These are phyloP conservation scores for Parthenolecanium corni DNA, from an alignment of 2,888 invertebrate species.

Conservation along the genomic window DNA sequence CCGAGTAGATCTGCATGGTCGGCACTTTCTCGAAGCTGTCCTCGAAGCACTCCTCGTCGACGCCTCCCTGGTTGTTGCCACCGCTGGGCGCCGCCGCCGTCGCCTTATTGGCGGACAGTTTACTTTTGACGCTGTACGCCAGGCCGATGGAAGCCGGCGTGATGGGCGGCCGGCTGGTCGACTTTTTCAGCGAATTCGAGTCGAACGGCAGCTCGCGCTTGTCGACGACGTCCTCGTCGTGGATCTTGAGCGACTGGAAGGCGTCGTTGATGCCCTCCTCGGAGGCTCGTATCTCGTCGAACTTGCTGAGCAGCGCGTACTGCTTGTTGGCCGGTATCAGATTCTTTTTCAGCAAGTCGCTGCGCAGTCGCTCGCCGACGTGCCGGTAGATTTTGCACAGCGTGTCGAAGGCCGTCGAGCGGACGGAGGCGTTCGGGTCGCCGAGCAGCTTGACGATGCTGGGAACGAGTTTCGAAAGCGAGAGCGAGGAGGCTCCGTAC, in stretches of 20 bases:
- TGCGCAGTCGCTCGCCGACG: slow-evolving; percentile 75
- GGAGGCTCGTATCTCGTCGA: slow-evolving; percentile 65
- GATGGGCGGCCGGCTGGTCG: slow-evolving; percentile 8
- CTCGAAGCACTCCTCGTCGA: slow-evolving; percentile 79
- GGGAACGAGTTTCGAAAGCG: slow-evolving; percentile 69
- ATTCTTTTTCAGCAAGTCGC: slow-evolving; percentile 70
- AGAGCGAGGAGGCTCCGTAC: slow-evolving; percentile 73
- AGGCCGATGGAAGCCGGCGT: slow-evolving; percentile 3
- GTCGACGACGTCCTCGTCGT: slow-evolving; percentile 11
- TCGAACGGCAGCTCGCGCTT: neutral
- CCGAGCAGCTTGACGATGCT: slow-evolving; percentile 69
- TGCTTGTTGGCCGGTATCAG: slow-evolving; percentile 61
- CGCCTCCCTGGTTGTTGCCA: slow-evolving; percentile 71
- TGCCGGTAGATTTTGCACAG: slow-evolving; percentile 84
- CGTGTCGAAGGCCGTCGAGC: slow-evolving; percentile 76
- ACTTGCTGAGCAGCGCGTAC: slow-evolving; percentile 59
- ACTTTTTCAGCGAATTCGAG: neutral
- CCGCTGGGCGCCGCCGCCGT: neutral
- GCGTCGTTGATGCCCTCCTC: neutral
- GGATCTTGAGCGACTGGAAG: slow-evolving; percentile 6
- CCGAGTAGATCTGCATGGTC: slow-evolving; percentile 68
- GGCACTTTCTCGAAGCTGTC: slow-evolving; percentile 75
- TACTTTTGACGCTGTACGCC: neutral
- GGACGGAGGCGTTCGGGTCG: slow-evolving; percentile 74
- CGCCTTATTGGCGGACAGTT: neutral